Evolutionary conservation across 2,113 vertebrate genomes (phyloP), one percentile per base, ranked within the genome.

Genomic region (Onychorhynchus coronatus): DNA sequence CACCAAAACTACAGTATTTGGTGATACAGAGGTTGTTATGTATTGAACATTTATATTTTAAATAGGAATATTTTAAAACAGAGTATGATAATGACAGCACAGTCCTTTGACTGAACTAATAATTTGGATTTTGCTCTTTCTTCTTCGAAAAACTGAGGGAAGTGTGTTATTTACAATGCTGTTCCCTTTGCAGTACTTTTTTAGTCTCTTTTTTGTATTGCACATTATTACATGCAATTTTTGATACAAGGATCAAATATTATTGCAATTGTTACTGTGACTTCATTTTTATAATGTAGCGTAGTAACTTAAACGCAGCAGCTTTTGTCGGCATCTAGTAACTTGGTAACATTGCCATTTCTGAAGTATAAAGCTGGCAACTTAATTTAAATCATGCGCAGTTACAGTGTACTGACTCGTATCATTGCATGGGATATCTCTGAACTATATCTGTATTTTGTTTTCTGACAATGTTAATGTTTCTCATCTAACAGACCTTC

Each of bases 401-500:
- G 5, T 58, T 55, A 11, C 46, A 78, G 42, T 23, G 37, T 18
- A 16, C 12, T 77, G 46, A 41, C 25, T 95, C 88, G 12, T 67
- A 16, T 83, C 39, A 15, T 50, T 18, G 2, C n/a, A 18, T 41
- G 44, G 62, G 52, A 42, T 25, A 52, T 76, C 52, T 93, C 52
- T 71, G 44, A 85, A 65, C 62, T 76, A 1, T 41, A 33, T 73
- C 46, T 83, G 24, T 75, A 35, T 83, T 80, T 58, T 70, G 53
- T 39, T 13, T 75, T 85, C 81, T 94, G 52, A 94, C 66, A 65
- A 8, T 77, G n/a, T 85, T 92, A 78, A 74, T 88, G 66, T 93
- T 92, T 96, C 95, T 96, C 75, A 41, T 80, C 96, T 98, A 19
- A 85, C 96, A 99, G 99, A 99, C 98, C 6, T 99, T 99, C 94